These are phyloP conservation scores for Oreochromis tanganicae DNA, from an alignment of 2,113 vertebrate genomes.

Conservation along the genomic window DNA sequence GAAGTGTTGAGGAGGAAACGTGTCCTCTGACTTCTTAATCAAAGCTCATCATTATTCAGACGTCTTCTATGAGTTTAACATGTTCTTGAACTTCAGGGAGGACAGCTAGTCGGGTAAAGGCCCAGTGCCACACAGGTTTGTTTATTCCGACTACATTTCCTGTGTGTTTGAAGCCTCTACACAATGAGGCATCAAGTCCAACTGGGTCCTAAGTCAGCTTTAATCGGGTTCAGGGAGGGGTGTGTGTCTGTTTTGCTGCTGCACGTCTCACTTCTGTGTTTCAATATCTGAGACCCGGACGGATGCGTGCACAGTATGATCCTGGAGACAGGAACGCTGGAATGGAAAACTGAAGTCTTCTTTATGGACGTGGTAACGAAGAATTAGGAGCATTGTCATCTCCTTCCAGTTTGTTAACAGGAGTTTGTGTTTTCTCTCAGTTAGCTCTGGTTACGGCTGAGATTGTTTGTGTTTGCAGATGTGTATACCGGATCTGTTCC, in stretches of 20 bases:
- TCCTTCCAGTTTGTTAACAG: neutral
- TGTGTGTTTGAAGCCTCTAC: neutral
- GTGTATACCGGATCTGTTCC: rapidly evolving
- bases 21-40: neutral
- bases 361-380: neutral
- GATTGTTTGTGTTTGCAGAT: neutral
- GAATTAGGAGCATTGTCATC: neutral
- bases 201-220: neutral
- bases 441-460: neutral
- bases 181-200: neutral
- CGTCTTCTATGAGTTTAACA: neutral
- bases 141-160: neutral
- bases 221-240: neutral
- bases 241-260: neutral
- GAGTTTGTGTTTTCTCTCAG: neutral
- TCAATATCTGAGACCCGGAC: neutral
- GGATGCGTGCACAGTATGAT: neutral
- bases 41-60: neutral
- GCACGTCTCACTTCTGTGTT: neutral
- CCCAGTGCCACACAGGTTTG: neutral
- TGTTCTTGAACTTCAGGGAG: neutral
- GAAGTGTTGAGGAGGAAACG: neutral
- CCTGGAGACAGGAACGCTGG: neutral
- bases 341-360: neutral
- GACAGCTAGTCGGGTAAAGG: neutral